Conservation (phyloP, 1,140 invertebrate species). For the Oryzaephilus surinamensis region DNA sequence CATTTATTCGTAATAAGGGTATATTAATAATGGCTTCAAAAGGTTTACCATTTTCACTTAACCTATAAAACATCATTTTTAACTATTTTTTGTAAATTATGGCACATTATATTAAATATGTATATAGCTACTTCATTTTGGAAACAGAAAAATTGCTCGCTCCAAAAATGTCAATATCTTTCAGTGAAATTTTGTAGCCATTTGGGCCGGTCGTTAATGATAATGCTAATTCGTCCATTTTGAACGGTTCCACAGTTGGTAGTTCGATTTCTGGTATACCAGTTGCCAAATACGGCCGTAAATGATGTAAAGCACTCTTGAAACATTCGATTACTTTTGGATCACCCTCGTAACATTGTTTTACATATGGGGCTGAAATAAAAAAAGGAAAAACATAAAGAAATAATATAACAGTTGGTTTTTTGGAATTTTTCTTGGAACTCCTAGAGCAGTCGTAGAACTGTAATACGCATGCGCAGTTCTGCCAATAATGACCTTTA, state of each 20-base stretch:
- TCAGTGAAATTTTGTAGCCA: constrained; percentile 57
- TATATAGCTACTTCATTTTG: constrained; percentile 44
- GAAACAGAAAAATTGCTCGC: constrained; percentile 58
- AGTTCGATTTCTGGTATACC: constrained; percentile 61
- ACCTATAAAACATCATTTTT: constrained; percentile 25
- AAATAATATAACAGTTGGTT: no score
- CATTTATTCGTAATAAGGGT: constrained; percentile 53
- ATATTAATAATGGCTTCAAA: constrained; percentile 55
- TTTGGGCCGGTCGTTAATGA: constrained; percentile 57
- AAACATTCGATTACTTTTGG: constrained; percentile 53
- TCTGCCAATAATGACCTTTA: no score
- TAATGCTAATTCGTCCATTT: constrained; percentile 55
- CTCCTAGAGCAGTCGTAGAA: no score
- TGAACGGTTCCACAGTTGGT: constrained; percentile 59
- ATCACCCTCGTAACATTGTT: constrained; percentile 54
- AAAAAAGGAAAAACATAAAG: no score
- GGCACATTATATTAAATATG: not conserved
- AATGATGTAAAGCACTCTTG: constrained; percentile 48
- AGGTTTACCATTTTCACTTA: constrained; percentile 45
- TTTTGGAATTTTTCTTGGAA: no score
- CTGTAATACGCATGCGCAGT: no score
- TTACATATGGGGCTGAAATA: constrained; percentile 55
- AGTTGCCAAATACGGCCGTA: constrained; percentile 50
- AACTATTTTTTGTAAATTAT: not conserved
- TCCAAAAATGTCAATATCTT: constrained; percentile 55